Conservation (phyloP, 2,113 vertebrate genomes). For the Rynchops niger region DNA sequence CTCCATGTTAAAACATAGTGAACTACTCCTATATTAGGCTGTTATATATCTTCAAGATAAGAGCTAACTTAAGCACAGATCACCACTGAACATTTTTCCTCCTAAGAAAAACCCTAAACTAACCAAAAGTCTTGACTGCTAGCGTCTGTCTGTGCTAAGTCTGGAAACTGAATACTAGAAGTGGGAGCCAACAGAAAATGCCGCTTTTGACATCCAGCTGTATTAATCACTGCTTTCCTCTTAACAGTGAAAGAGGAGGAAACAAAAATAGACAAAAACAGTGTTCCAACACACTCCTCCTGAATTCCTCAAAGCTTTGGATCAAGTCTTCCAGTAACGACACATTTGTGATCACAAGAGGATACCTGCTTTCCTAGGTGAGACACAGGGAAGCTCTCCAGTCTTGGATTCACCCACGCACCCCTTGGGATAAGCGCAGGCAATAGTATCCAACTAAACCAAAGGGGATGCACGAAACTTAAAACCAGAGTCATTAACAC, state of each 20-base stretch:
- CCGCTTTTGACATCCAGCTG: constrained; percentile 29
- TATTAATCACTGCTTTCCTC: constrained; percentile 50
- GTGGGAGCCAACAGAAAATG: not conserved
- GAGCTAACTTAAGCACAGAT: not conserved
- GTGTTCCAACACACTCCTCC: not conserved
- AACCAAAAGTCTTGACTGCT: not conserved
- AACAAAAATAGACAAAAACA: not conserved
- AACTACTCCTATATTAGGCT: not conserved
- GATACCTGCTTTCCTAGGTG: not conserved
- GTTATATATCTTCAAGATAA: not conserved
- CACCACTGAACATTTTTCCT: not conserved
- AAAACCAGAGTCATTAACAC: not conserved
- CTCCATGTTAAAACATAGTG: not conserved
- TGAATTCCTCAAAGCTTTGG: not conserved
- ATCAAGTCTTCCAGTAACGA: not conserved
- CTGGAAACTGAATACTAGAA: not conserved
- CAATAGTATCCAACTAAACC: not conserved
- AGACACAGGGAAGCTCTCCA: not conserved
- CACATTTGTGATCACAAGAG: not conserved
- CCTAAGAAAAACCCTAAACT: not conserved
- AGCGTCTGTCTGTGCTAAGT: not conserved
- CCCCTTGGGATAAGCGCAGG: not conserved
- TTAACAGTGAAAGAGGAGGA: not conserved
- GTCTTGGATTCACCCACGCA: not conserved
- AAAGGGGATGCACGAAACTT: not conserved